phyloP scores from a whole-genome alignment of 2,797 vertebrate genomes.

The Dallia pectoralis region DNA sequence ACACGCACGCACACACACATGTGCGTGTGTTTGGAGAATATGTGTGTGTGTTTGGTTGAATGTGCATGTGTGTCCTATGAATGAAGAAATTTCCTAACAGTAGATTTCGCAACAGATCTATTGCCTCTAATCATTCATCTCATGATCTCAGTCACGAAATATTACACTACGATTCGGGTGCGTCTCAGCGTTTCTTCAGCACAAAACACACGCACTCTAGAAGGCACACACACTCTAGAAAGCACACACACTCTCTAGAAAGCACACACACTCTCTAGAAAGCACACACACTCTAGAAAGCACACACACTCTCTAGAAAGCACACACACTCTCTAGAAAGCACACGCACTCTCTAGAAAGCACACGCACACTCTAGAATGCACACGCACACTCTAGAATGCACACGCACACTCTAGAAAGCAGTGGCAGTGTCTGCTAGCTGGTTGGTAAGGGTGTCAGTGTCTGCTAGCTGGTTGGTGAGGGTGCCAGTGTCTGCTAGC shows the following conservation, averaged over 20 bases:
- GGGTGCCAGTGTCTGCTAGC: too few relatives aligned
- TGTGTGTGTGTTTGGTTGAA: constrained; percentile 38
- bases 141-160: constrained; percentile 12
- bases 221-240: constrained; percentile 9
- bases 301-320: constrained; percentile 1
- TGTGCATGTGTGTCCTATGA: too few relatives aligned
- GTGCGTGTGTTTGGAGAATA: constrained; percentile 2
- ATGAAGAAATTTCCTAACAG: constrained; percentile 27
- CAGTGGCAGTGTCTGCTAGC: constrained; percentile 22
- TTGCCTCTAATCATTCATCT: constrained; percentile 31
- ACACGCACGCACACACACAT: not conserved
- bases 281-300: constrained; percentile 6
- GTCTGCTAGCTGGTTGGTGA: too few relatives aligned
- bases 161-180: constrained; percentile 31
- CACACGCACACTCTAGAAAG: not conserved
- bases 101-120: constrained; percentile 22
- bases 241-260: not conserved
- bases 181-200: constrained; percentile 27
- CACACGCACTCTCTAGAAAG: too few relatives aligned
- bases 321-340: constrained; percentile 4
- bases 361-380: constrained; percentile 2
- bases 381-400: constrained; percentile 4
- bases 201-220: constrained; percentile 15
- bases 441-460: constrained; percentile 21
- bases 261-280: not conserved